Base-by-base conservation (phyloP, 2,888 invertebrate species). In the Troides aeacus region DNA sequence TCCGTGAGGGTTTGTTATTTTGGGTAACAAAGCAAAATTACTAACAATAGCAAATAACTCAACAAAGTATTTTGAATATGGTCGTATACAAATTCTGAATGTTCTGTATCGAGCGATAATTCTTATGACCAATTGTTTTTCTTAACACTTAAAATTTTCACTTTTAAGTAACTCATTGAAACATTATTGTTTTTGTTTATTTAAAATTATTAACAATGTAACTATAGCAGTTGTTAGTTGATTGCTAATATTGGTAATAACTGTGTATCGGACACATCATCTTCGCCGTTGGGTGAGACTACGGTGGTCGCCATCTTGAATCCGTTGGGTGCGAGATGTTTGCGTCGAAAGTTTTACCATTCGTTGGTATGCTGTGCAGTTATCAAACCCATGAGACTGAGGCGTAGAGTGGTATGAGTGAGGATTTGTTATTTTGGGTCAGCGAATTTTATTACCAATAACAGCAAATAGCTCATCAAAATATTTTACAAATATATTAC, bases 1-100 rank as follows among this genome's bases (percentile, higher is more conserved):
- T 58, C 24, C 24, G 58, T 24, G 58, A 58, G 58, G 23, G 24
- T 58, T 58, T 58, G 58, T 58, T 58, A 58, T 15, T 18, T 56
- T n/a, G 21, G 56, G 15, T 56, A 56, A 23, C 1, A 7, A 10
- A 42, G 42, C 12, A 7, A 42, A 42, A 18, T 50, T 50, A 50
- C 18, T 18, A 18, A 18, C 18, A 18, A 50, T 8, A 50, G 17
- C 2, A 46, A 46, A 46, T 46, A 46, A 46, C 50, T 18, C 3
- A 17, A 3, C 18, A 5, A 17, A 17, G 12, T 8, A 18, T 50
- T 50, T 21, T 17, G 18, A 18, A 18, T 10, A 18, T 50, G 18
- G 18, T 42, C 42, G 42, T 8, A 42, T 42, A 7, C 42, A 10
- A 42, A 8, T 10, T 42, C 42, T 42, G 42, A 42, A 36, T 36